Conservation (phyloP, 37 sponge, comb jelly and placozoan genomes). For the Lycopodina hypogea region DNA sequence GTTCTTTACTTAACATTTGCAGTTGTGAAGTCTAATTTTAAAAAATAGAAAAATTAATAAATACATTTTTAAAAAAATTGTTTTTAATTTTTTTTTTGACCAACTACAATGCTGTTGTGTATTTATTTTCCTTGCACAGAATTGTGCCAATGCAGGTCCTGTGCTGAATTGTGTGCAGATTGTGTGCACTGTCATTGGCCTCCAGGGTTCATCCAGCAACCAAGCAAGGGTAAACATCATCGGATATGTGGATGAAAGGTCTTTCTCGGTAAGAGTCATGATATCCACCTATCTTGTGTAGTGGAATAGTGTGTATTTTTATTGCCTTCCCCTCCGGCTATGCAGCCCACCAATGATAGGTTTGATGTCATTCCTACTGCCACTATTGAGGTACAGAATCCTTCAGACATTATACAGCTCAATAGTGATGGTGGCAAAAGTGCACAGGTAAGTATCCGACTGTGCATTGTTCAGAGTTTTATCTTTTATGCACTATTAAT, state of each 20-base stretch:
- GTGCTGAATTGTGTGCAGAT: slow-evolving; percentile 16
- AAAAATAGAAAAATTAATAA: too few species aligned
- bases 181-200: slow-evolving; percentile 5
- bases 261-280: slow-evolving; percentile 22
- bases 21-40: too few species aligned
- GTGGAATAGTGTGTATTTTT: neutral
- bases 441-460: slow-evolving; percentile 20
- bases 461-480: too few species aligned
- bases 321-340: neutral
- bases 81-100: too few species aligned
- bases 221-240: neutral
- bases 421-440: neutral
- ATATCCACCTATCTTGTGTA: too few species aligned
- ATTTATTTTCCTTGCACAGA: slow-evolving; percentile 18
- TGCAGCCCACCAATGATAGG: slow-evolving; percentile 7
- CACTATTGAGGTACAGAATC: neutral
- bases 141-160: neutral
- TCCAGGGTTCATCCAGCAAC: neutral
- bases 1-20: too few species aligned
- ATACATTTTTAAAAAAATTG: too few species aligned
- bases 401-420: neutral
- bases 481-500: too few species aligned
- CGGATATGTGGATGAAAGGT: slow-evolving; percentile 21
- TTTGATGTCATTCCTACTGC: slow-evolving; percentile 30
- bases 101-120: too few species aligned